Percentiles rank a stretch among this genome's conserved stretches.
phyloP scores from a whole-genome alignment of 2,797 vertebrate genomes.

The Antennarius maculatus region DNA sequence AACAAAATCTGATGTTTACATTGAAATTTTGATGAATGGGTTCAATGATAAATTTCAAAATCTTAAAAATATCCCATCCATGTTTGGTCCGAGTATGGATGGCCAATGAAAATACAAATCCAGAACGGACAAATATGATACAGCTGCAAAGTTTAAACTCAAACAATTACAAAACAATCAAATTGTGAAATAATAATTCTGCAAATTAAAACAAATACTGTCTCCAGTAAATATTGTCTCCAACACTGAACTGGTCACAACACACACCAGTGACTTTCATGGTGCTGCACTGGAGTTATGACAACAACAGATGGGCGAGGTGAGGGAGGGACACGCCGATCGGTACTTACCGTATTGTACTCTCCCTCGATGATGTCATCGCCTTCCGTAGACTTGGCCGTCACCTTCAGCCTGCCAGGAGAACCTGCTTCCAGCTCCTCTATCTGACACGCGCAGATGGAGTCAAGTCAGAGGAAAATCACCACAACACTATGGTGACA shows the following conservation, averaged over 20 bases:
- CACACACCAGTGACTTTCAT: neutral
- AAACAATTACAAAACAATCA: too few relatives aligned
- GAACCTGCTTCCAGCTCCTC: conserved; percentile 90
- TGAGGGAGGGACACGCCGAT: neutral
- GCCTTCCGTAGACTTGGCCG: conserved; percentile 88
- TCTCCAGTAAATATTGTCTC: too few relatives aligned
- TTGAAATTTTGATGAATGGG: neutral
- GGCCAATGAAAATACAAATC: too few relatives aligned
- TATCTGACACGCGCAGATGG: conserved; percentile 76
- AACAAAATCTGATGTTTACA: neutral
- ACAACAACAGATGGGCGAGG: neutral
- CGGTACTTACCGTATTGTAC: conserved; percentile 90
- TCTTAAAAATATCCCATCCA: neutral
- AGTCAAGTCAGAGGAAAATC: neutral
- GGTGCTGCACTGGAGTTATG: neutral
- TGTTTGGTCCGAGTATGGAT: too few relatives aligned
- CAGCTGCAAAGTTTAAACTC: too few relatives aligned
- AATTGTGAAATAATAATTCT: too few relatives aligned
- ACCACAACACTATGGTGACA: too few relatives aligned
- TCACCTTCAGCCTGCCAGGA: conserved; percentile 91
- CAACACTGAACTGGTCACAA: neutral
- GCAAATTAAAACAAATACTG: too few relatives aligned
- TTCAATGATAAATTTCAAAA: neutral
- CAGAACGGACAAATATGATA: too few relatives aligned
- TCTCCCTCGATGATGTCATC: conserved; percentile 84